phyloP scores from a whole-genome alignment of 2,113 vertebrate genomes.

The Regulus satrapa region DNA sequence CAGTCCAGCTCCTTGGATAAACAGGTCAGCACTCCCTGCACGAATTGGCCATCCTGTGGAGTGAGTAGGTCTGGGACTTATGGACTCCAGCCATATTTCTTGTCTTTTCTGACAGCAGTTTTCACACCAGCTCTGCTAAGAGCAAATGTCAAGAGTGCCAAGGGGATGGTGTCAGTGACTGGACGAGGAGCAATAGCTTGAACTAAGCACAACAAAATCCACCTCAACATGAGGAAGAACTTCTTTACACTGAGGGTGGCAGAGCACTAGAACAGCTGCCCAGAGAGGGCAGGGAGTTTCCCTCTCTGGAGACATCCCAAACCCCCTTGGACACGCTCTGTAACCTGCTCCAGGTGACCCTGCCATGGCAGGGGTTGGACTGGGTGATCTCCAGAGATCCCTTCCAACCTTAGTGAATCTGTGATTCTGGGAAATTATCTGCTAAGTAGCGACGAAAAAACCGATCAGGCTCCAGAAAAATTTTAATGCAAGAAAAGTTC shows the following conservation, averaged over 20 bases:
- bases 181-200: accelerated
- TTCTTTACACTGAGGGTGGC: background rate
- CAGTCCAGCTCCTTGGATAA: background rate
- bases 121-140: background rate
- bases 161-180: background rate
- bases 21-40: background rate
- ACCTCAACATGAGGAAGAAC: background rate
- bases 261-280: background rate
- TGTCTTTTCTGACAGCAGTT: background rate
- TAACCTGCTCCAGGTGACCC: background rate
- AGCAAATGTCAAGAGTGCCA: background rate
- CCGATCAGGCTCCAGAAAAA: background rate
- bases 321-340: background rate
- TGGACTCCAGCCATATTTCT: background rate
- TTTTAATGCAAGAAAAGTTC: background rate
- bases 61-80: background rate
- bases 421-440: background rate
- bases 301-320: background rate
- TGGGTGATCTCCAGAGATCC: background rate
- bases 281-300: background rate
- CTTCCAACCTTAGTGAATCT: background rate
- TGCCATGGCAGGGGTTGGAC: background rate
- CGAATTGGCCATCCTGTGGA: background rate
- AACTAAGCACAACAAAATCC: background rate
- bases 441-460: background rate